Percentiles rank a stretch among this genome's conserved stretches.
Conservation (phyloP, 2,113 vertebrate genomes). For the Dolichotis patagonum region DNA sequence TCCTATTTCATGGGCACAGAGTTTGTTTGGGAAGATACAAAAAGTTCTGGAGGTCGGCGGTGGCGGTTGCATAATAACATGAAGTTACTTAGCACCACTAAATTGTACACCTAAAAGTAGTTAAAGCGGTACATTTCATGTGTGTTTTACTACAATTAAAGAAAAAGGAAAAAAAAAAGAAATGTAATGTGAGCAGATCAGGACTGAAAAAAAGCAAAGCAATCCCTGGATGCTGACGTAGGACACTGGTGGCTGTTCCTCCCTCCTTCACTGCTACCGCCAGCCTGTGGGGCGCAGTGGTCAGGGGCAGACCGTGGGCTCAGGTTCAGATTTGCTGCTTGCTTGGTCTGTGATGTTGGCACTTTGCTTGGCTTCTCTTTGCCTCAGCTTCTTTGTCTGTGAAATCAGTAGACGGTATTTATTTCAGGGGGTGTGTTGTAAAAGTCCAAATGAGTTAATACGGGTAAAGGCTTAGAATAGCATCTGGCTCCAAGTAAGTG, state of each 20-base stretch:
- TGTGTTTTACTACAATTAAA: background rate
- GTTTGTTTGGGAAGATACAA: background rate
- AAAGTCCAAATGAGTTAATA: background rate
- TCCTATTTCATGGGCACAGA: background rate
- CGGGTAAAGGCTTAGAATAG: background rate
- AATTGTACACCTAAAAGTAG: background rate
- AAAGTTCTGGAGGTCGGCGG: background rate
- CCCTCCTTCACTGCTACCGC: background rate
- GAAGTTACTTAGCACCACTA: background rate
- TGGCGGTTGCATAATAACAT: background rate
- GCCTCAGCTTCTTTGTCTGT: slow-evolving; percentile 27
- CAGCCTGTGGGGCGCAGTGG: too few relatives aligned
- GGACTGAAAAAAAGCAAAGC: background rate
- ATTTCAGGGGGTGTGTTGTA: background rate
- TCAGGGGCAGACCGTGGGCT: background rate
- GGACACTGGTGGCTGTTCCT: too few relatives aligned
- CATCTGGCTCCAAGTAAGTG: background rate
- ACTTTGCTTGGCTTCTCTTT: background rate
- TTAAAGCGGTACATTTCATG: background rate
- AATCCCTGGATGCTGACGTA: accelerated
- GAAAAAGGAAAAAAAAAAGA: background rate
- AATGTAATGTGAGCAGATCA: background rate
- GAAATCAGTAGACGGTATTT: background rate
- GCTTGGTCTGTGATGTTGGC: background rate
- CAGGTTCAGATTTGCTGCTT: background rate